Percentiles rank a stretch among this genome's conserved stretches.
These are phyloP conservation scores for Erebia aethiops DNA, from an alignment of 2,888 invertebrate species.

Conservation along the genomic window DNA sequence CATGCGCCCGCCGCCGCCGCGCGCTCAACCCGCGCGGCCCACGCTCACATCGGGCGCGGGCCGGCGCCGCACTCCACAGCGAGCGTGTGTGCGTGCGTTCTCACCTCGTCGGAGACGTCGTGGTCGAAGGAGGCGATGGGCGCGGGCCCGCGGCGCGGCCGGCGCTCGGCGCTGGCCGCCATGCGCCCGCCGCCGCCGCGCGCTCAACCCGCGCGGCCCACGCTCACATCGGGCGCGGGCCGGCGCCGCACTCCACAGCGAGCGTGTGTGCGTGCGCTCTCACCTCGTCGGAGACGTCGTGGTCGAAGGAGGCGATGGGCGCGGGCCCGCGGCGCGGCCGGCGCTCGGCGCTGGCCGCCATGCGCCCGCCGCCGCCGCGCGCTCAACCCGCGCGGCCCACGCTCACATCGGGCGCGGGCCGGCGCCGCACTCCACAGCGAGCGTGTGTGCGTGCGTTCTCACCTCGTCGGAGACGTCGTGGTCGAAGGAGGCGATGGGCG, in stretches of 20 bases:
- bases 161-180: background rate
- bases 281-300: constrained; percentile 92
- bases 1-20: constrained; percentile 37
- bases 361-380: constrained; percentile 43
- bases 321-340: constrained; percentile 89
- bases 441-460: background rate
- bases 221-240: no score
- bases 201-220: background rate
- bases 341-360: constrained; percentile 53
- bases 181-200: background rate
- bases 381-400: background rate
- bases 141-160: background rate
- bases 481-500: constrained; percentile 97
- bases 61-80: no score
- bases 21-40: background rate
- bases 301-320: constrained; percentile 96
- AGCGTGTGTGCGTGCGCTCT: background rate
- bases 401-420: background rate
- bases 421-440: no score
- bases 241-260: no score
- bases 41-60: no score
- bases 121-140: background rate
- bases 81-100: background rate
- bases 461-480: constrained; percentile 92
- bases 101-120: constrained; percentile 4